These are phyloP conservation scores for Phoxinus phoxinus DNA, from an alignment of 2,113 vertebrate species.

Conservation along the genomic window DNA sequence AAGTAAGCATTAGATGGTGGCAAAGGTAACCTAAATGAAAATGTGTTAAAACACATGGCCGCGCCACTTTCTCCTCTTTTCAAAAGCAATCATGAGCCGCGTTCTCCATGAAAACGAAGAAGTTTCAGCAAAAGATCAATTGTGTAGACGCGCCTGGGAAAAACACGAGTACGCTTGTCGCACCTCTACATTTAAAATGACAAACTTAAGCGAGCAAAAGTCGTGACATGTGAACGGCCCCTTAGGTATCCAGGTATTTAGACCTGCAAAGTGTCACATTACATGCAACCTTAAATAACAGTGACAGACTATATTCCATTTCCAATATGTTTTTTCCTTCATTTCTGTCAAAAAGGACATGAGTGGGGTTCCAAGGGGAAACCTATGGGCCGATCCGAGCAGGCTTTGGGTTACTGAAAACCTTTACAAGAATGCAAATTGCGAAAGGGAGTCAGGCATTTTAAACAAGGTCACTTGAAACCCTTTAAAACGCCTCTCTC, in stretches of 20 bases:
- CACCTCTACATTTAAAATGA: too few species aligned
- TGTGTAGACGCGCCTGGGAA: too few species aligned
- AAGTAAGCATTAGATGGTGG: neutral
- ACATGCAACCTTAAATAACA: neutral
- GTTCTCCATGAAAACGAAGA: too few species aligned
- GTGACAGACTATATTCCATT: neutral
- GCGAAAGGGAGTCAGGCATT: constrained; percentile 27
- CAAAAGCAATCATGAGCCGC: too few species aligned
- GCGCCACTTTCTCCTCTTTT: too few species aligned
- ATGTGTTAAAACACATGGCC: neutral
- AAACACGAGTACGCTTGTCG: too few species aligned
- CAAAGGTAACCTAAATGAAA: neutral
- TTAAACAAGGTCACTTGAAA: constrained; percentile 45
- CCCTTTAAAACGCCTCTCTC: constrained; percentile 6
- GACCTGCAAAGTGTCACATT: neutral
- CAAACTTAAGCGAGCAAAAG: too few species aligned
- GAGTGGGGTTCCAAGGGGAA: neutral
- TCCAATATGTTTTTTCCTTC: neutral
- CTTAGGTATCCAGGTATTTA: too few species aligned
- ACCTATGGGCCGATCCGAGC: neutral
- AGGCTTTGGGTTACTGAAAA: constrained; percentile 13
- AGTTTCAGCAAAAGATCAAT: too few species aligned
- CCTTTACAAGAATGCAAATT: constrained; percentile 18
- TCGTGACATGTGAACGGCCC: too few species aligned
- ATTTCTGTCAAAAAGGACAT: neutral